Percentiles rank a stretch among this genome's conserved stretches.
phyloP scores from a whole-genome alignment of 2,888 invertebrate genomes.

The Erannis defoliaria region DNA sequence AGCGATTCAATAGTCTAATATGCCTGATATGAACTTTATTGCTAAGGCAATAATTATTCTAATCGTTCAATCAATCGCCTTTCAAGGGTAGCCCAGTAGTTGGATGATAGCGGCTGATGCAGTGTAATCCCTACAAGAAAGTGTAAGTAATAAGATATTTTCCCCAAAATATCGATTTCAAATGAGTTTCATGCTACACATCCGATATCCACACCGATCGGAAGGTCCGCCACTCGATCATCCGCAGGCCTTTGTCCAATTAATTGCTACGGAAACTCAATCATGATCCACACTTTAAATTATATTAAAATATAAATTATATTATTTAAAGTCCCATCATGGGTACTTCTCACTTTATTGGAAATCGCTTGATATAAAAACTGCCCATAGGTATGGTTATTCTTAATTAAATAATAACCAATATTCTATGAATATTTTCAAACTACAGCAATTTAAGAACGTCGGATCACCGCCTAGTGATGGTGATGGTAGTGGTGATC shows the following conservation, averaged over 20 bases:
- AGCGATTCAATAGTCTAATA: too few relatives aligned
- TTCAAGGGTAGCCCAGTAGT: too few relatives aligned
- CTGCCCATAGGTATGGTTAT: too few relatives aligned
- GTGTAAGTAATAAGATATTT: neutral
- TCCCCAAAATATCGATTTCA: constrained; percentile 15
- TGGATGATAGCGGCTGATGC: neutral
- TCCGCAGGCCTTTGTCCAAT: constrained; percentile 55
- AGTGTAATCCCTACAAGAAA: neutral
- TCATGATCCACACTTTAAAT: constrained; percentile 61
- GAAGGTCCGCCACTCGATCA: constrained; percentile 50
- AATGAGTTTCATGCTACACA: constrained; percentile 15
- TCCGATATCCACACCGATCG: constrained; percentile 39
- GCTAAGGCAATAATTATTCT: too few relatives aligned
- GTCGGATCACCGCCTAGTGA: too few relatives aligned
- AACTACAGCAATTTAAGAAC: too few relatives aligned
- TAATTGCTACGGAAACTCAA: constrained; percentile 67
- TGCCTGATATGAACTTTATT: too few relatives aligned
- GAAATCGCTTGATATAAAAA: constrained; percentile 50
- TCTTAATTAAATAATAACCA: too few relatives aligned
- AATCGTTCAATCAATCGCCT: too few relatives aligned
- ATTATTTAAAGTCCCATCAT: constrained; percentile 58
- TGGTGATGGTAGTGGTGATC: too few relatives aligned
- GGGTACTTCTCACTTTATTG: constrained; percentile 53
- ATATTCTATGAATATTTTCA: too few relatives aligned
- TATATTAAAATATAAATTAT: too few relatives aligned